Conservation (phyloP, 2,113 vertebrate genomes). For the Istiophorus platypterus region DNA sequence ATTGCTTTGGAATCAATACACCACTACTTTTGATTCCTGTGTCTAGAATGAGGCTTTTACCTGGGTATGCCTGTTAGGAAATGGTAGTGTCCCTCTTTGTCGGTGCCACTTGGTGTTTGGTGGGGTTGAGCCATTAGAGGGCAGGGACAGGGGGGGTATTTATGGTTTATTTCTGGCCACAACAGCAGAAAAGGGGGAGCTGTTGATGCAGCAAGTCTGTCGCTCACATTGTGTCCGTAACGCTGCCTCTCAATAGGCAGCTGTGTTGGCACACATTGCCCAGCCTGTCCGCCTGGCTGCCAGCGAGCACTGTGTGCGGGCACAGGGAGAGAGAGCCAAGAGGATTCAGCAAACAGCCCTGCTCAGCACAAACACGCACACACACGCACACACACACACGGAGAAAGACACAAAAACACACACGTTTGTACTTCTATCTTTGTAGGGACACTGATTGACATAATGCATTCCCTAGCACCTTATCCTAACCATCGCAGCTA, state of each 20-base stretch:
- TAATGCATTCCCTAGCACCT: no score
- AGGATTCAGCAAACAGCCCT: constrained; percentile 80
- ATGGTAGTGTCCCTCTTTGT: constrained; percentile 66
- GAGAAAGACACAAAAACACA: neutral
- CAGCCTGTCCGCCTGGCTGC: constrained; percentile 68
- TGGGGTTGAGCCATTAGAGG: constrained; percentile 75
- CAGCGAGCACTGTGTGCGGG: constrained; percentile 68
- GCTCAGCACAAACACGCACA: constrained; percentile 80
- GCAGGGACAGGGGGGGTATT: constrained; percentile 83
- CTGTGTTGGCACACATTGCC: constrained; percentile 81
- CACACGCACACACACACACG: constrained; percentile 1
- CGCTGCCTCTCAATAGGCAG: constrained; percentile 87
- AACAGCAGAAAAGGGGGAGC: constrained; percentile 87
- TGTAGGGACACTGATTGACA: no score
- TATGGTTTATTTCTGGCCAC: constrained; percentile 89
- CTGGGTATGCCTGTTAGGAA: constrained; percentile 73
- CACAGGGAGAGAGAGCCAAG: constrained; percentile 77
- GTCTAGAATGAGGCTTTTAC: constrained; percentile 63
- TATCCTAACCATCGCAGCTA: no score
- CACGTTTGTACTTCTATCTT: no score
- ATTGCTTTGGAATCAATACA: constrained; percentile 17
- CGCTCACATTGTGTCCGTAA: constrained; percentile 86
- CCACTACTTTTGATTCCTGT: neutral
- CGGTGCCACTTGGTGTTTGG: constrained; percentile 71
- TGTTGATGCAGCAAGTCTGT: constrained; percentile 93